Evolutionary conservation across 2,888 invertebrate genomes (phyloP), one percentile per base, ranked within the genome.

Genomic region (Eupithecia exiguata): DNA sequence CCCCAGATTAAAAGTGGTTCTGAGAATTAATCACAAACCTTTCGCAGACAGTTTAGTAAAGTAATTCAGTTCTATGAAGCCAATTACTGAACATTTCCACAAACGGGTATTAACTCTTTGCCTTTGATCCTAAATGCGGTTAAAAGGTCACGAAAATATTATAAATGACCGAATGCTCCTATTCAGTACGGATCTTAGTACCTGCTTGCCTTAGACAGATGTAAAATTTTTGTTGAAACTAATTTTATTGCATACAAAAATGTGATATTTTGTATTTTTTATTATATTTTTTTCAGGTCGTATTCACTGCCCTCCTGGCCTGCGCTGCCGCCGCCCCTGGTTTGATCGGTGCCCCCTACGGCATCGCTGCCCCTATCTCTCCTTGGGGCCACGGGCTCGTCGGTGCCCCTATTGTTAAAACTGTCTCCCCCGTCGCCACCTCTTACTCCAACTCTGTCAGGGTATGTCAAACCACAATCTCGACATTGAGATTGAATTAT

Each of bases 401-500:
- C 75, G 90, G 92, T 80, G 91, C 93, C 72, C 79, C 82, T 30
- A 91, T 95, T 40, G 94, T 95, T 66, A 93, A 94, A 81, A 86
- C 94, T 72, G 94, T 94, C 49, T 89, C 95, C 3, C 96, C 96
- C 62, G 94, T 95, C 36, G 96, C 96, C 79, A 96, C 96, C 80
- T 96, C 96, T 79, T 96, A 96, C 87, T 95, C 96, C 82, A 96
- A 96, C 92, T 95, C 95, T 79, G 95, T 96, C 91, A 96, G 95
- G 90, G 95, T 96, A 86, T 85, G 91, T 53, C 40, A 62, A 63
- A 58, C 6, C 38, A n/a, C 25, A 35, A 30, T 62, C 16, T 30
- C 30, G 30, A n/a, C n/a, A n/a, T 62, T 1, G 16, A 18, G 16
- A 36, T 63, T 36, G 49, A 10, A 21, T 10, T 53, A 53, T 53